Base-by-base conservation (phyloP, 1,140 invertebrate genomes). In the Cherax quadricarinatus region DNA sequence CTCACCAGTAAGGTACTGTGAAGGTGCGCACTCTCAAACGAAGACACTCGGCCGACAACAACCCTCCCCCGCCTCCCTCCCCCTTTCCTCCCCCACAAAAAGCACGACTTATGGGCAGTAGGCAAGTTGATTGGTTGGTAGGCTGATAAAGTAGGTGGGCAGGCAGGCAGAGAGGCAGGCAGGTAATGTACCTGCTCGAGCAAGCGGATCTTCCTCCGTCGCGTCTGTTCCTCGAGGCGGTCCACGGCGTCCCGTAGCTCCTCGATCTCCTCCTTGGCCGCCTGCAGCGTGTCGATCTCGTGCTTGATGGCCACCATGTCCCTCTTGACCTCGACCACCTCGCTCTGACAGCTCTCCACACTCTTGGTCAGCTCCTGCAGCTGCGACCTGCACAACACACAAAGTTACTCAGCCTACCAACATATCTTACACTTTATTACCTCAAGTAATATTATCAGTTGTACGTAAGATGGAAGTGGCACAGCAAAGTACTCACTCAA, bases 271-370 rank as follows among this genome's bases (percentile, higher is more conserved):
- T 98, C 98, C 95, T 98, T 98, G 93, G 98, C 98, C 95, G 98
- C 97, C 95, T 98, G 98, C 94, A 98, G 97, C 53, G 97, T 97
- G 95, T 98, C 98, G 95, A 98, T 96, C 95, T 98, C 98, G 94
- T 98, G 97, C 96, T 98, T 98, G 96, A 98, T 98, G 94, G 97
- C 97, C 90, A 98, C 97, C 97, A 98, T 98, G 95, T 98, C 98
- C 93, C 98, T 96, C 95, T 98, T 98, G 92, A 98, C 98, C 96
- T 97, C 95, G 94, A 97, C 97, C 94, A 98, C 97, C 95, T 98
- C 98, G 95, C 97, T 98, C 95, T 98, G 98, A 95, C 98, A 98
- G 95, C 97, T 98, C 96, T 98, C 98, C 94, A 98, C 97, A 94
- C 97, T 98, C 95, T 98, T 98, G 94, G 98, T 98, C 94, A 98